Percentiles rank a stretch among this genome's conserved stretches.
Evolutionary conservation across 2,113 vertebrate species (phyloP).

Genomic region (Alces alces): DNA sequence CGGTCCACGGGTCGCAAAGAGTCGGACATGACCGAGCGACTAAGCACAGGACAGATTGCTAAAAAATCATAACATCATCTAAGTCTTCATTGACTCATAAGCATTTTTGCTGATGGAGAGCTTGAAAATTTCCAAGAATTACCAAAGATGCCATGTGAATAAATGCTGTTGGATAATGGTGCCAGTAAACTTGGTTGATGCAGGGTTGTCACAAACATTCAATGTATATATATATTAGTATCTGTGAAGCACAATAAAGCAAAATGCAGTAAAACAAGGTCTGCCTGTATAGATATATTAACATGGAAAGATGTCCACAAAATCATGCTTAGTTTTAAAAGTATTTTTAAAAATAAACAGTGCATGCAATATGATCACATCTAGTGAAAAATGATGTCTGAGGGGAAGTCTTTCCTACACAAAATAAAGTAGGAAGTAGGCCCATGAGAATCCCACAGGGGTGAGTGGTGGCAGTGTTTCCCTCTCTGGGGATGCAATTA

Average conservation of each 20-base stretch:
- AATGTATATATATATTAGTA: background rate
- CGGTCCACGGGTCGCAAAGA: background rate
- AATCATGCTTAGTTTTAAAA: background rate
- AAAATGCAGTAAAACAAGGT: background rate
- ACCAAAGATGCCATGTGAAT: background rate
- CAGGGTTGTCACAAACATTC: background rate
- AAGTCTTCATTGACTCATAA: background rate
- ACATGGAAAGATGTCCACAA: background rate
- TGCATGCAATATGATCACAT: background rate
- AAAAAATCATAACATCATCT: background rate
- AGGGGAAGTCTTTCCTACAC: too few relatives aligned
- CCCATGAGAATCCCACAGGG: fast-evolving
- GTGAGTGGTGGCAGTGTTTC: fast-evolving
- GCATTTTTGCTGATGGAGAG: background rate
- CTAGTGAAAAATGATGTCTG: background rate
- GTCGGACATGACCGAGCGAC: background rate
- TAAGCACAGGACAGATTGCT: background rate
- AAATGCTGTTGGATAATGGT: background rate
- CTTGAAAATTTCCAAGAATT: background rate
- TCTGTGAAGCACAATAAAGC: background rate
- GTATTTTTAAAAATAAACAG: background rate
- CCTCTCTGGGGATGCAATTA: background rate
- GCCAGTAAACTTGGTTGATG: background rate
- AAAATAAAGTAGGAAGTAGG: background rate
- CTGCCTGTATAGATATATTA: background rate